Conservation (phyloP, 2,888 invertebrate species). For the Microctonus hyperodae region DNA sequence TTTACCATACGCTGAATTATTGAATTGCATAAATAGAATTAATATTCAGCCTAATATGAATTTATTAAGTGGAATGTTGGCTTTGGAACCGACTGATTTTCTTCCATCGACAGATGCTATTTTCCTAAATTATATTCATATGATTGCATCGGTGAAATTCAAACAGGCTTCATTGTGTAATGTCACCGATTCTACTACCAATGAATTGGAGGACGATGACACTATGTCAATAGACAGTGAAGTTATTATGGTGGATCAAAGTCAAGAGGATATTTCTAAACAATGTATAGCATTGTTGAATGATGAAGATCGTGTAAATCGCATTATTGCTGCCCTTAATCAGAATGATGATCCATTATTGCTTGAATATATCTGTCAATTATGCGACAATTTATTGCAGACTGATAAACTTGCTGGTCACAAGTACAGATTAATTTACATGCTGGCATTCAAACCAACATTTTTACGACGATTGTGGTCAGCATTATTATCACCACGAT, state of each 20-base stretch:
- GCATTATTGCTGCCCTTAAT: conserved; percentile 65
- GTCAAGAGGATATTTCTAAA: conserved; percentile 65
- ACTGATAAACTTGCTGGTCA: conserved; percentile 84
- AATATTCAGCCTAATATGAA: conserved; percentile 67
- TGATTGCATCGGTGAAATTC: conserved; percentile 66
- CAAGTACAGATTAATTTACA: conserved; percentile 82
- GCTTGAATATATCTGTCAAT: conserved; percentile 74
- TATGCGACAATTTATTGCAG: conserved; percentile 85
- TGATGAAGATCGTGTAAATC: conserved; percentile 68
- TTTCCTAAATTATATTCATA: conserved; percentile 67
- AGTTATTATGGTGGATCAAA: conserved; percentile 67
- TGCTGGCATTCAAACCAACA: conserved; percentile 79
- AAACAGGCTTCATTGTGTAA: conserved; percentile 63
- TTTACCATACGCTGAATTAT: conserved; percentile 66
- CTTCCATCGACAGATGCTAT: conserved; percentile 58
- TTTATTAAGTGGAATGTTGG: conserved; percentile 74
- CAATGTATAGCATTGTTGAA: conserved; percentile 74
- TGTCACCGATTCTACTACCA: conserved; percentile 50
- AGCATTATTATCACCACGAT: conserved; percentile 65
- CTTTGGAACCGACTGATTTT: conserved; percentile 71
- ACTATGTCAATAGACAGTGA: conserved; percentile 66
- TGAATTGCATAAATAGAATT: conserved; percentile 62
- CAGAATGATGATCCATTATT: conserved; percentile 66
- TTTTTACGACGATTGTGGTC: conserved; percentile 82
- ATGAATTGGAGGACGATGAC: conserved; percentile 37